Evolutionary conservation across 2,888 invertebrate species (phyloP), one percentile per base, ranked within the genome.

Genomic region (Nasonovia ribisnigri): DNA sequence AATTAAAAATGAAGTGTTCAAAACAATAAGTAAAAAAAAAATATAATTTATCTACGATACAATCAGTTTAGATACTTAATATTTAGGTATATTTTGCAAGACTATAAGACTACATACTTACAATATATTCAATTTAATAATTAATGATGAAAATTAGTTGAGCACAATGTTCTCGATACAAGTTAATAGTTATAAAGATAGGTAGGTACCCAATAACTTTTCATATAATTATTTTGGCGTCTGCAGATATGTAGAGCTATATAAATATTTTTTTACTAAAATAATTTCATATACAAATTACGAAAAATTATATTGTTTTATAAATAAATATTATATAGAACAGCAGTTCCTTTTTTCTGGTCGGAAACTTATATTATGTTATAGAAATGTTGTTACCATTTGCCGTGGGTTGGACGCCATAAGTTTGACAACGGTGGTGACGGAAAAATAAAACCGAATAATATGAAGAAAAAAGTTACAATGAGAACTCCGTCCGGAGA

Each of bases 391-490:
- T 54, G 87, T 87, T 87, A 67, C 67, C 36, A 88, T 92, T 90
- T 88, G 36, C n/a, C 24, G 92, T 88, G 88, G 48, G 67, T 77
- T 51, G 88, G 88, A 54, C 51, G 51, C n/a, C 67, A 67, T 54
- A 87, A 93, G 93, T 93, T 93, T 90, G 90, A 90, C 93, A 87
- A 48, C 84, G 88, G 20, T 26, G 92, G 54, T 20, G 88, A 88
- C 84, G 57, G 60, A 60, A 86, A 90, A 93, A 93, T 93, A 90
- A 93, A 90, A 90, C 90, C 60, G 90, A 93, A 93, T 90, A 93
- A 90, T 90, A 90, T 42, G 86, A 87, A 67, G 84, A 86, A 93
- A 84, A 90, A 93, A 90, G 90, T 90, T 90, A 60, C 84, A 26
- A 48, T 51, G 86, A 87, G 84, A 93, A 93, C 86, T 93, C 84